Base-by-base conservation (phyloP, 2,113 vertebrate species). In the Coptodon bakossiorum region DNA sequence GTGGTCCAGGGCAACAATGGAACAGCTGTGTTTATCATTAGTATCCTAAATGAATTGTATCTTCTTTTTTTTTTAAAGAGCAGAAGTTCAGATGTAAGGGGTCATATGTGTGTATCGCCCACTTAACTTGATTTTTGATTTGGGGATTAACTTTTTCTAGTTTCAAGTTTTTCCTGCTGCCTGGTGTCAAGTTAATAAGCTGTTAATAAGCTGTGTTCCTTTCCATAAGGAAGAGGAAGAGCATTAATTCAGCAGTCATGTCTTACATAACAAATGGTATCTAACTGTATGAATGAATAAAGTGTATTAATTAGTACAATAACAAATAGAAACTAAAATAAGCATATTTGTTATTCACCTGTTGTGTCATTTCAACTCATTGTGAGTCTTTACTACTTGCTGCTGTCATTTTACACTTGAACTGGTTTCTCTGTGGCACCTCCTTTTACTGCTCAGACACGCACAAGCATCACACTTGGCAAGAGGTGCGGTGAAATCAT, bases 341-440 rank as follows among this genome's bases (percentile, higher is more conserved):
- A 45, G 0, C 22, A 2, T 0, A 45, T 45, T 73, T 73, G 22
- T 3, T 45, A 45, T 73, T 73, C 5, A 0, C 66, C n/a, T 27
- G 61, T 22, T 27, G 36, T 71, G 22, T 43, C 38, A 45, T 40
- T 73, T 73, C 68, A 73, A 9, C 38, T 45, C 68, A 17, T 43
- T 73, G 38, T 10, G 38, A 27, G 38, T 73, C 68, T 73, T 45
- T 73, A 27, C 0, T 24, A 6, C 1, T 45, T 45, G 5, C 68
- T 45, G 22, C 68, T 73, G 68, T 73, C 40, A 17, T 73, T 66
- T 45, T 73, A 73, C 8, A 45, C 12, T 16, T 45, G 22, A 24
- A 17, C 68, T 45, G 40, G 38, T 45, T 73, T 27, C 38, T 73
- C 68, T 14, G n/a, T 73, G 22, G 40, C 38, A 45, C 38, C 68